Conservation (phyloP, 2,888 invertebrate species). For the Sinelater perroti region DNA sequence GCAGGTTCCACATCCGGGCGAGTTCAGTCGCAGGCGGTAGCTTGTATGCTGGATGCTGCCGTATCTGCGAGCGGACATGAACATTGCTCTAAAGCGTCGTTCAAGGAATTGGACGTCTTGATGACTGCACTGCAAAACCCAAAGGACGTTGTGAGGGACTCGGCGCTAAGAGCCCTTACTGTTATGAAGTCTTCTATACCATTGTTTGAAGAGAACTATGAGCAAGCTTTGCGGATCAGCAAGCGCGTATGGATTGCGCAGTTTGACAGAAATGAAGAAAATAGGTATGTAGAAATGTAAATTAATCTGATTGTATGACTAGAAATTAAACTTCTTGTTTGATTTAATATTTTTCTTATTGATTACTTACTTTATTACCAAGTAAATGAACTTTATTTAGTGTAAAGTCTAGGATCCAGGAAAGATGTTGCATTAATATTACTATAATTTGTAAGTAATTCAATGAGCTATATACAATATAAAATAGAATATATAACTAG, state of each 20-base stretch:
- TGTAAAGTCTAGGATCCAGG: too few species aligned
- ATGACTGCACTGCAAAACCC: conserved; percentile 80
- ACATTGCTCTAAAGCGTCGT: conserved; percentile 69
- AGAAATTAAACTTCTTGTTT: background rate
- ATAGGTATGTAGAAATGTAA: conserved; percentile 64
- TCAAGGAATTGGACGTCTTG: conserved; percentile 79
- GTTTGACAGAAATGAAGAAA: conserved; percentile 81
- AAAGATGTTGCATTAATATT: too few species aligned
- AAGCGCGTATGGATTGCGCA: conserved; percentile 85
- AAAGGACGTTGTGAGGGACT: conserved; percentile 78
- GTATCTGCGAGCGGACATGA: conserved; percentile 74
- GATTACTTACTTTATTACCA: too few species aligned
- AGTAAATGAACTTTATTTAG: too few species aligned
- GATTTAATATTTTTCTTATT: background rate
- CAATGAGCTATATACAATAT: too few species aligned
- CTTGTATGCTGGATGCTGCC: conserved; percentile 83
- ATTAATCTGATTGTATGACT: background rate
- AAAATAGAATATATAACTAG: too few species aligned
- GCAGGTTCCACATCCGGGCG: conserved; percentile 71
- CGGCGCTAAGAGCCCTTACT: conserved; percentile 77
- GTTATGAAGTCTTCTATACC: conserved; percentile 72
- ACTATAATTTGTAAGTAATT: too few species aligned
- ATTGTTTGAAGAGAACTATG: conserved; percentile 66
- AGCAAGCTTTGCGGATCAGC: conserved; percentile 68
- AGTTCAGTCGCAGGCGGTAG: conserved; percentile 79